Conservation (phyloP, 2,888 invertebrate species). For the Plebejus argus region DNA sequence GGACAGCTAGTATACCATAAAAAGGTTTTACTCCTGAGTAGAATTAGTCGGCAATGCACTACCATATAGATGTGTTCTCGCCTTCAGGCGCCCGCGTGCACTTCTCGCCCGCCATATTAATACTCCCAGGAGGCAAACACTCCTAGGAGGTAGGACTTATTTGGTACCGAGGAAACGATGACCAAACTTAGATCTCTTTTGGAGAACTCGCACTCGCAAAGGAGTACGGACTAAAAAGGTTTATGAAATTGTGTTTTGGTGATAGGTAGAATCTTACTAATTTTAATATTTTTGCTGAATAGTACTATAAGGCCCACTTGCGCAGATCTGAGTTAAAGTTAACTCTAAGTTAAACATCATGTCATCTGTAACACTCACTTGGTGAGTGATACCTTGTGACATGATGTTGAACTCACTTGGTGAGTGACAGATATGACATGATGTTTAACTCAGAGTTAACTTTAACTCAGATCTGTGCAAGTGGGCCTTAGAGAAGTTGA, state of each 20-base stretch:
- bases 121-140: conserved; percentile 46
- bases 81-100: conserved; percentile 34
- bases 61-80: conserved; percentile 10
- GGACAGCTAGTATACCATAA: too few relatives aligned
- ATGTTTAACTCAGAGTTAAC: too few relatives aligned
- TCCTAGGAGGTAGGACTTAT: conserved; percentile 45
- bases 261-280: background rate
- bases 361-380: too few relatives aligned
- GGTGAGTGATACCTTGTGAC: too few relatives aligned
- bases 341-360: too few relatives aligned
- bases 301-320: too few relatives aligned
- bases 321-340: too few relatives aligned
- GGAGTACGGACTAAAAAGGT: conserved; percentile 33
- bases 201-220: conserved; percentile 26
- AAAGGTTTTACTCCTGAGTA: conserved; percentile 17
- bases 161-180: conserved; percentile 52
- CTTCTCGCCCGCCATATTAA: conserved; percentile 55
- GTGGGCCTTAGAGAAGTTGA: too few relatives aligned
- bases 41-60: conserved; percentile 15
- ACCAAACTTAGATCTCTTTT: conserved; percentile 38
- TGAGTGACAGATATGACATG: too few relatives aligned
- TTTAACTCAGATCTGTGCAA: too few relatives aligned
- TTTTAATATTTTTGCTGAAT: background rate
- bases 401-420: too few relatives aligned
- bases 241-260: background rate